Evolutionary conservation across 1,140 invertebrate genomes (phyloP).

Genomic region (Steinernema khuongi): DNA sequence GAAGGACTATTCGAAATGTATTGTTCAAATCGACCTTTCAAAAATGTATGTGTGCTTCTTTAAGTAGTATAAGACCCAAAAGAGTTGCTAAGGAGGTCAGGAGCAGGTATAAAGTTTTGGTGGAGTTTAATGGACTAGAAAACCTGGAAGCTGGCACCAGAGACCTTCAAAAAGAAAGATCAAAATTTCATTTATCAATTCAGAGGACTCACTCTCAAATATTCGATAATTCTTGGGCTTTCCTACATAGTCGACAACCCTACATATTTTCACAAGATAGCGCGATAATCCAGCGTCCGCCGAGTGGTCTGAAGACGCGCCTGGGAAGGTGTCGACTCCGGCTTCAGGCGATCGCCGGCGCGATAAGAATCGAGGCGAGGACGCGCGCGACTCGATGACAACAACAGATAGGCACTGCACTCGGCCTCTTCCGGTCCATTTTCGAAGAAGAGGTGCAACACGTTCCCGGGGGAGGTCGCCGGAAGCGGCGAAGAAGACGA

Average conservation of each 20-base stretch:
- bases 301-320: background rate
- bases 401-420: background rate
- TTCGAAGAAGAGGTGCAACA: background rate
- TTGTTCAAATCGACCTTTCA: no score
- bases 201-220: background rate
- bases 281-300: background rate
- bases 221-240: background rate
- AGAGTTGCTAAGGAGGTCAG: no score
- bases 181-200: no score
- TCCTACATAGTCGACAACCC: background rate
- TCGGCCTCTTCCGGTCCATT: background rate
- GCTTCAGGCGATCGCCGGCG: background rate
- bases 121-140: no score
- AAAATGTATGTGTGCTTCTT: no score
- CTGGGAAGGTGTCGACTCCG: background rate
- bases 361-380: background rate
- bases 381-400: background rate
- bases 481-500: background rate
- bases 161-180: no score
- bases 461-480: background rate
- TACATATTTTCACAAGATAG: conserved; percentile 10
- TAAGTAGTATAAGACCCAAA: no score
- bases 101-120: no score
- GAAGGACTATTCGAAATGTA: no score
- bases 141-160: no score